These are phyloP conservation scores for Cynopterus brachyotis DNA, from an alignment of 2,113 vertebrate species.

Conservation along the genomic window DNA sequence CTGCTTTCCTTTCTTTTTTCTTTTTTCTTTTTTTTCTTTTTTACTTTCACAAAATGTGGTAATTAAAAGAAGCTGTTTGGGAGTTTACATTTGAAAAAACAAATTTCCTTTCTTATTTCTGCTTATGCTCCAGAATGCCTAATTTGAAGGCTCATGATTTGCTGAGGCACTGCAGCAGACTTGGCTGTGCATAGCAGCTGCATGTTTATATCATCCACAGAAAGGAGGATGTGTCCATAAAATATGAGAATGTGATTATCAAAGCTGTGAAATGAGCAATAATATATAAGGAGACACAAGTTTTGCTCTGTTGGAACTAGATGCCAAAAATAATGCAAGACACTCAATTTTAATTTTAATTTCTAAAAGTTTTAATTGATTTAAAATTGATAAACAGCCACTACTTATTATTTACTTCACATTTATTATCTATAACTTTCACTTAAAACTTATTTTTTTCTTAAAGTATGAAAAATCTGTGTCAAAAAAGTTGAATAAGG, in stretches of 20 bases:
- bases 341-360: background rate
- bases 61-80: background rate
- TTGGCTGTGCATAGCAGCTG: background rate
- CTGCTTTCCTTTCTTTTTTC: background rate
- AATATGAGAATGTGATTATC: slow-evolving; percentile 45
- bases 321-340: background rate
- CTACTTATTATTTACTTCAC: background rate
- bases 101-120: background rate
- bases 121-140: slow-evolving; percentile 45
- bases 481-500: background rate
- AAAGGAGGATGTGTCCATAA: slow-evolving; percentile 42
- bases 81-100: slow-evolving; percentile 16
- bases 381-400: background rate
- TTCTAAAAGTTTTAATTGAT: background rate
- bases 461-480: background rate
- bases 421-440: background rate
- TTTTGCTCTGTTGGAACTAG: background rate
- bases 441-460: background rate
- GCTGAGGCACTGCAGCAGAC: background rate
- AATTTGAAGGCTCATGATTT: background rate
- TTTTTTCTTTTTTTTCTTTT: background rate
- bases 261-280: slow-evolving; percentile 45
- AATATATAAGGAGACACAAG: background rate
- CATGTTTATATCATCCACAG: slow-evolving; percentile 27
- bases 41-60: background rate